A percentile compares a stretch with the other conserved stretches of the same genome.
Evolutionary conservation across 2,888 invertebrate species (phyloP).

Genomic region (Ornithoptera alexandrae): DNA sequence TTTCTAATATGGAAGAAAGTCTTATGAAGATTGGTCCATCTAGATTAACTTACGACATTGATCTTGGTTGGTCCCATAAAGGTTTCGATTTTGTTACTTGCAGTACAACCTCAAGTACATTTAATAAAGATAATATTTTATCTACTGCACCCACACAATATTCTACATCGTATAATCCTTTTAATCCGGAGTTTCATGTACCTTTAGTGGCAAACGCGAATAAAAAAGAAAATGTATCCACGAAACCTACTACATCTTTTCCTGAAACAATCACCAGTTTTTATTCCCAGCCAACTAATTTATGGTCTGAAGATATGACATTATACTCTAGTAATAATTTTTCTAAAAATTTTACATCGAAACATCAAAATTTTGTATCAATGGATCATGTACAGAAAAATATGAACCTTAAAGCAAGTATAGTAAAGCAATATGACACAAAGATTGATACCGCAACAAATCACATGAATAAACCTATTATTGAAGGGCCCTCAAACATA

Average conservation of each 20-base stretch:
- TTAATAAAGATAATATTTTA: conserved; percentile 66
- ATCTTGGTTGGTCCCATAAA: conserved; percentile 75
- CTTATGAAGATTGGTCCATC: conserved; percentile 73
- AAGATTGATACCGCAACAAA: conserved; percentile 51
- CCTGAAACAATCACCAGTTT: conserved; percentile 68
- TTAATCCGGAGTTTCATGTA: conserved; percentile 72
- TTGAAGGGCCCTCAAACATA: conserved; percentile 47
- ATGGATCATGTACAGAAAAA: conserved; percentile 51
- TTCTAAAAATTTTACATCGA: conserved; percentile 53
- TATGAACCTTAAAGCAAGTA: conserved; percentile 47
- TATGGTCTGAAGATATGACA: conserved; percentile 71
- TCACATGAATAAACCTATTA: conserved; percentile 50
- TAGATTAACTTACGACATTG: conserved; percentile 72
- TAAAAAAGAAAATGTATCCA: conserved; percentile 58
- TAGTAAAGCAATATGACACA: conserved; percentile 55
- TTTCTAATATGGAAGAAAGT: conserved; percentile 66
- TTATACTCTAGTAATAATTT: conserved; percentile 63
- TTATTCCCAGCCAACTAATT: conserved; percentile 66
- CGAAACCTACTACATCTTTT: conserved; percentile 59
- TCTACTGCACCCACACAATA: conserved; percentile 59
- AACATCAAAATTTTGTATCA: conserved; percentile 60
- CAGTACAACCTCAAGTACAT: conserved; percentile 57
- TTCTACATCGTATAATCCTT: conserved; percentile 68
- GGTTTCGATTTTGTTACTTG: conserved; percentile 71
- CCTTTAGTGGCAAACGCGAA: conserved; percentile 61